Conservation (phyloP, 2,888 invertebrate species). For the Exephanes ischioxanthus region DNA sequence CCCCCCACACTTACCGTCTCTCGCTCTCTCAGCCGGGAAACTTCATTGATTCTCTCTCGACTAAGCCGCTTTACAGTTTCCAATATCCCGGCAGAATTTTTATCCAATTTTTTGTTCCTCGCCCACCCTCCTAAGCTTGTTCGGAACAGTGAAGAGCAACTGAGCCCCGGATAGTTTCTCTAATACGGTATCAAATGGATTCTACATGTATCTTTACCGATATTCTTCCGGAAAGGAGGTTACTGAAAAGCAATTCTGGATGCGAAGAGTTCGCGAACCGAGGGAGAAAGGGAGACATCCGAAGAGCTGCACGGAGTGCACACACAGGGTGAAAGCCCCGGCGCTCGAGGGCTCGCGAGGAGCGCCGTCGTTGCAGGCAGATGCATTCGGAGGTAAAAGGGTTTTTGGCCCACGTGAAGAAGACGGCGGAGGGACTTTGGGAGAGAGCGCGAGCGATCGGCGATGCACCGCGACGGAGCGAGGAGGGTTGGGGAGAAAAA, state of each 20-base stretch:
- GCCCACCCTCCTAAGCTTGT: slow-evolving; percentile 10
- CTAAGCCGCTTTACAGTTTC: slow-evolving; percentile 66
- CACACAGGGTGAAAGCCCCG: slow-evolving; percentile 17
- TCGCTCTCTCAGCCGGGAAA: slow-evolving; percentile 4
- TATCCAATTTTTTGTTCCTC: slow-evolving; percentile 37
- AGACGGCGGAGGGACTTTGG: slow-evolving; percentile 54
- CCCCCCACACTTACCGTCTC: too few relatives aligned
- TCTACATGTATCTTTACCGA: slow-evolving; percentile 43
- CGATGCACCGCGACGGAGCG: background rate
- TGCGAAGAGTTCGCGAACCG: slow-evolving; percentile 19
- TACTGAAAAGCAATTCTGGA: slow-evolving; percentile 61
- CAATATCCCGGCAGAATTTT: slow-evolving; percentile 60
- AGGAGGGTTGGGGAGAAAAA: slow-evolving; percentile 8
- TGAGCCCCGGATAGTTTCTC: slow-evolving; percentile 39
- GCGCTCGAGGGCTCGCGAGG: slow-evolving; percentile 48
- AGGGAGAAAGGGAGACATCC: background rate
- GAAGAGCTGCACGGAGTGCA: background rate
- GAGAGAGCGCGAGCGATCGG: slow-evolving; percentile 37
- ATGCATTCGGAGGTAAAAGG: slow-evolving; percentile 67
- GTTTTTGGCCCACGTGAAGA: slow-evolving; percentile 64
- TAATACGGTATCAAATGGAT: slow-evolving; percentile 65
- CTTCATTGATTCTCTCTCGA: slow-evolving; percentile 64
- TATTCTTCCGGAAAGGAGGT: slow-evolving; percentile 60
- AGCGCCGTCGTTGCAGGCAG: slow-evolving; percentile 62
- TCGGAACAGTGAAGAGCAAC: slow-evolving; percentile 33